Evolutionary conservation across 2,113 vertebrate genomes (phyloP).

Genomic region (Daphoenositta chrysoptera): DNA sequence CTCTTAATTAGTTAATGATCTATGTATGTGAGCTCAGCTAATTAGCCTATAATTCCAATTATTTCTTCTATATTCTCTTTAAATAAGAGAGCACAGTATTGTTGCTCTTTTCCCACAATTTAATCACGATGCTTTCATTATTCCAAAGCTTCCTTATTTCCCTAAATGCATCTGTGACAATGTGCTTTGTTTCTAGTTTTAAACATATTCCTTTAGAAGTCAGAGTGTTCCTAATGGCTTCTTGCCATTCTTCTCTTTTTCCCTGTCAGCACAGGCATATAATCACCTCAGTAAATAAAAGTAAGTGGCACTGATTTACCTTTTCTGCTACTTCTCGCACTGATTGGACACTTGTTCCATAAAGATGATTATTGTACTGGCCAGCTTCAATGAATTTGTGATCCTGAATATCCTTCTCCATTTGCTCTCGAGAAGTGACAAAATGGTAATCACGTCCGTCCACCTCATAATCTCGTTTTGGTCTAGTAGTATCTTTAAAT

Average conservation of each 20-base stretch:
- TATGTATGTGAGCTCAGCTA: not conserved
- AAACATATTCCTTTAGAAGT: not conserved
- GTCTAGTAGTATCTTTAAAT: slow-evolving; percentile 91
- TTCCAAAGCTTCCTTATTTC: not conserved
- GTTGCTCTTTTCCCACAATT: not conserved
- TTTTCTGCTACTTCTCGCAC: slow-evolving; percentile 95
- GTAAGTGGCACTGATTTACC: slow-evolving; percentile 66
- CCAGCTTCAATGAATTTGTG: slow-evolving; percentile 98
- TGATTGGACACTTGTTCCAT: slow-evolving; percentile 97
- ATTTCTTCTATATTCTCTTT: not conserved
- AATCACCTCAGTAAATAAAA: not conserved
- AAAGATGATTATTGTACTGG: slow-evolving; percentile 98
- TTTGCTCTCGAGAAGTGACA: slow-evolving; percentile 92
- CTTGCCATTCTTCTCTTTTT: not conserved
- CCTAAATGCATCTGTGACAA: not conserved
- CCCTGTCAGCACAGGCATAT: not conserved
- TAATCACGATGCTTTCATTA: not conserved
- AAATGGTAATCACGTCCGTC: slow-evolving; percentile 97
- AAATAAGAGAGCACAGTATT: not conserved
- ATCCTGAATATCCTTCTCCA: slow-evolving; percentile 98
- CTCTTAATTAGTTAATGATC: not conserved
- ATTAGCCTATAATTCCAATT: not conserved
- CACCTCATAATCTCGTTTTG: slow-evolving; percentile 96
- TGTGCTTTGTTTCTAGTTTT: not conserved
- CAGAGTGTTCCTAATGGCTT: not conserved